These are phyloP conservation scores for Dysmachus trigonus DNA, from an alignment of 2,888 invertebrate species.

Conservation along the genomic window DNA sequence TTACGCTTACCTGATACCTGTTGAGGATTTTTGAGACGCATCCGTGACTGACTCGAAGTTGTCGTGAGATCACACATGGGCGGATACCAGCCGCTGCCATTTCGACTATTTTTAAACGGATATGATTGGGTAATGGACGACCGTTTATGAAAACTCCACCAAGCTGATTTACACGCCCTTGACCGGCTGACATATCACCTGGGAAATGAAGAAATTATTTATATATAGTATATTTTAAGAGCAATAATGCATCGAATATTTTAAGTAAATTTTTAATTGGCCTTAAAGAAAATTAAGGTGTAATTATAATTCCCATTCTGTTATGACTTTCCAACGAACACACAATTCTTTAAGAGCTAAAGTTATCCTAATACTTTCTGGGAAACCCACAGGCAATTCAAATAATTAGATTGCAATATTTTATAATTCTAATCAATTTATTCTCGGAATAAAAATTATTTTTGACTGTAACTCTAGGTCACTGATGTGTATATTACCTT, in stretches of 20 bases:
- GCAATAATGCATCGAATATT: background rate
- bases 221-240: background rate
- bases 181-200: slow-evolving; percentile 71
- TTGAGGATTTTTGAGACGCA: slow-evolving; percentile 97
- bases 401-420: no score
- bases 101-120: slow-evolving; percentile 93
- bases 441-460: no score
- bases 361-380: no score
- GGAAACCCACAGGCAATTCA: no score
- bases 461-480: no score
- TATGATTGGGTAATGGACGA: slow-evolving; percentile 92
- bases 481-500: no score
- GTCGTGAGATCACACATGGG: slow-evolving; percentile 95
- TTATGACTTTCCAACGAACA: background rate
- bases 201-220: slow-evolving; percentile 34
- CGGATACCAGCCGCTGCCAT: slow-evolving; percentile 94
- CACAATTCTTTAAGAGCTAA: no score
- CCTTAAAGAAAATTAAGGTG: no score
- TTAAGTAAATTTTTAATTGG: no score
- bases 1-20: slow-evolving; percentile 75
- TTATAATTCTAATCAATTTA: no score
- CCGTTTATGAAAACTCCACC: slow-evolving; percentile 98
- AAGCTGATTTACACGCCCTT: slow-evolving; percentile 94
- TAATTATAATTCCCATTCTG: no score
- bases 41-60: slow-evolving; percentile 93